Conservation (phyloP, 2,888 invertebrate genomes). For the Aspidiotus rigidus region DNA sequence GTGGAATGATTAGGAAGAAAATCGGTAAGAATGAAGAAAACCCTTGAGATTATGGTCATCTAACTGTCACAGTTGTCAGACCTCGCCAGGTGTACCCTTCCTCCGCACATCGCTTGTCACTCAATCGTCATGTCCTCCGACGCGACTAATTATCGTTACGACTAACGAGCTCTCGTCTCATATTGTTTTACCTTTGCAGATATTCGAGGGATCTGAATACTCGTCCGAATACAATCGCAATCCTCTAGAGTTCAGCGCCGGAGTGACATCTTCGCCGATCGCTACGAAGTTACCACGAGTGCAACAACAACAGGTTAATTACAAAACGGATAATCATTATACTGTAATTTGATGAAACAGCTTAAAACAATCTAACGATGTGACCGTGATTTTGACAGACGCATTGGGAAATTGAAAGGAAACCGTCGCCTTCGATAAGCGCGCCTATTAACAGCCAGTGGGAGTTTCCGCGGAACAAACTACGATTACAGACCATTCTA, state of each 20-base stretch:
- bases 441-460: conserved; percentile 44
- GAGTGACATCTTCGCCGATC: conserved; percentile 37
- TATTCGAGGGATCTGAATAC: conserved; percentile 48
- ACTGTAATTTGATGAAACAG: not conserved
- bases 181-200: conserved; percentile 39
- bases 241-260: conserved; percentile 36
- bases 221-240: conserved; percentile 46
- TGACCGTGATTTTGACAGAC: conserved; percentile 27
- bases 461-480: conserved; percentile 69
- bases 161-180: too few relatives aligned
- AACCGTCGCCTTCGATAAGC: conserved; percentile 19
- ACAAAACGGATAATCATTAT: not conserved
- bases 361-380: not conserved
- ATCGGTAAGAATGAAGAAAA: too few relatives aligned
- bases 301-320: not conserved
- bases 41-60: too few relatives aligned
- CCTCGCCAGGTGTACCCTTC: too few relatives aligned
- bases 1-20: too few relatives aligned
- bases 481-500: conserved; percentile 65
- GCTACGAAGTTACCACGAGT: conserved; percentile 40
- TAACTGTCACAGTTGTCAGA: too few relatives aligned
- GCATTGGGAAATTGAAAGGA: conserved; percentile 35
- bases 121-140: too few relatives aligned
- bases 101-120: too few relatives aligned
- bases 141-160: too few relatives aligned